Base-by-base conservation (phyloP, 2,113 vertebrate species). In the Psittacus erithacus region DNA sequence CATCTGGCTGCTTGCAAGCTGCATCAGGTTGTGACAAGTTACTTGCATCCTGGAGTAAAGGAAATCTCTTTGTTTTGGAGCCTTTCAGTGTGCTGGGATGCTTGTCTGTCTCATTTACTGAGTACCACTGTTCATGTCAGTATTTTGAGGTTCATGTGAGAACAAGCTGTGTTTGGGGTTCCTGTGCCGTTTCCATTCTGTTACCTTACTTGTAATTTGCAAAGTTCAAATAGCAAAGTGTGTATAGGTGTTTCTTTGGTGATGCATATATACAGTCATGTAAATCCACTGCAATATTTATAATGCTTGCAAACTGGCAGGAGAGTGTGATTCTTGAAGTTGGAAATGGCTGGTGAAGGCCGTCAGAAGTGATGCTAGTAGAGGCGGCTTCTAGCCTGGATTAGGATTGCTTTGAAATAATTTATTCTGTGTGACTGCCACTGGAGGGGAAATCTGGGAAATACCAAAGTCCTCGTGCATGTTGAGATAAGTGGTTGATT, bases 221-320 rank as follows among this genome's bases (percentile, higher is more conserved):
- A 9, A 31, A 52, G 29, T 44, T 95, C 38, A 17, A 33, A 7
- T 27, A n/a, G 17, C 1, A 24, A 59, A 35, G 0, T 57, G 14
- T 12, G 44, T 27, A 41, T 17, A 3, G 5, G 41, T 24, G 17
- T 65, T 90, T 49, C 41, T 82, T 73, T 2, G 7, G 57, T 49
- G 60, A 14, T 33, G 11, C 1, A 1, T 6, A 2, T 1, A 1
- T 6, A 2, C 16, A 59, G 43, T 43, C 2, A 0, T 33, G 9
- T 27, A 35, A 82, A 60, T 15, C 27, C 35, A 9, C 68, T 59
- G 46, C 33, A 17, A 0, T 55, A 20, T 12, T 77, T 43, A 23
- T 70, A 24, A 9, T 41, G 28, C 65, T 80, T 70, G 52, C 39
- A 64, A 24, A 64, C 20, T 6, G 6, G 13, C 27, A 52, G 69